A percentile compares a stretch with the other conserved stretches of the same genome.
Evolutionary conservation across 2,113 vertebrate species (phyloP).

Genomic region (Poicephalus meyeri): DNA sequence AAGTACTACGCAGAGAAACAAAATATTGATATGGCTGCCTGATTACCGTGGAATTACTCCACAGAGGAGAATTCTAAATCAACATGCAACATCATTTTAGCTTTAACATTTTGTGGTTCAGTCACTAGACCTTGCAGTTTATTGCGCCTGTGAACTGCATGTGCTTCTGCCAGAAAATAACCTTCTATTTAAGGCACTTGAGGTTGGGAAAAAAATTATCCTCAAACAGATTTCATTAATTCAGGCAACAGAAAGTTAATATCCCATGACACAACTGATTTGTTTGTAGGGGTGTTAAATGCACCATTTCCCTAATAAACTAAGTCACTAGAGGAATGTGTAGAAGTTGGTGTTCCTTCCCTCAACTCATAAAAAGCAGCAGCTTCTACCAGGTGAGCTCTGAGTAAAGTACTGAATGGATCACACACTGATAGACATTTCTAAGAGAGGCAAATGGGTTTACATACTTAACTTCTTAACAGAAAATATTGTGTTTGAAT

Average conservation of each 20-base stretch:
- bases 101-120: conserved; percentile 59
- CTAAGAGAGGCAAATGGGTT: background rate
- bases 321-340: conserved; percentile 40
- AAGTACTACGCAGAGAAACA: background rate
- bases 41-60: conserved; percentile 14
- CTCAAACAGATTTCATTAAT: conserved; percentile 61
- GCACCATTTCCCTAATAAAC: conserved; percentile 68
- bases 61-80: conserved; percentile 35
- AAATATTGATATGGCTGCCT: conserved; percentile 19
- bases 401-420: background rate
- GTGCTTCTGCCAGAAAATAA: conserved; percentile 56
- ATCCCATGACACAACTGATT: conserved; percentile 65
- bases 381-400: conserved; percentile 38
- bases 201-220: conserved; percentile 17
- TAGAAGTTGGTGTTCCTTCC: conserved; percentile 43
- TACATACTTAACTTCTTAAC: accelerated
- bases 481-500: background rate
- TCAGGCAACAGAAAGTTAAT: conserved; percentile 68
- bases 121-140: conserved; percentile 48
- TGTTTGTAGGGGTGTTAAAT: conserved; percentile 64
- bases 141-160: conserved; percentile 8
- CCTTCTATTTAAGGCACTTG: conserved; percentile 51
- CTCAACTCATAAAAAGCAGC: conserved; percentile 21
- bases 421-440: background rate
- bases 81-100: conserved; percentile 40